A percentile compares a stretch with the other conserved stretches of the same genome.
Conservation (phyloP, 2,113 vertebrate species). For the Myodes glareolus region DNA sequence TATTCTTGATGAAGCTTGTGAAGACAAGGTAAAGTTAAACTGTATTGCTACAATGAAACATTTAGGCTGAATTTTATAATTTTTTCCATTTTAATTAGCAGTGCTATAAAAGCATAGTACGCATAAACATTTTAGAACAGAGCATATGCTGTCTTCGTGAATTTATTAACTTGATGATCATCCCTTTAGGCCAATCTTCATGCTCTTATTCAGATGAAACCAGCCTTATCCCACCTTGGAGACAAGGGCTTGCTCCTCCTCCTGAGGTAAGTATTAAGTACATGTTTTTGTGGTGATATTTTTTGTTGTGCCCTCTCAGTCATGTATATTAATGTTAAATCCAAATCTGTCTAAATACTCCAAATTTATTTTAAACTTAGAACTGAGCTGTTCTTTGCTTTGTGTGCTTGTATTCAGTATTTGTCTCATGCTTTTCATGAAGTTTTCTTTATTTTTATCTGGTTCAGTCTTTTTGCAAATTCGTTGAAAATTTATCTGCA, state of each 20-base stretch:
- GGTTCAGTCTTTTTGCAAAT: conserved; percentile 19
- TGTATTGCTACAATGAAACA: conserved; percentile 7
- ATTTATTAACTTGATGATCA: conserved; percentile 59
- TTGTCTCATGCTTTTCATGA: neutral
- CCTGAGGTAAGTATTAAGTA: conserved; percentile 89
- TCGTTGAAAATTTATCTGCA: conserved; percentile 38
- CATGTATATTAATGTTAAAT: neutral
- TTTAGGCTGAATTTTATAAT: neutral
- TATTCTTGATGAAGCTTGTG: conserved; percentile 98
- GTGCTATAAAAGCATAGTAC: neutral
- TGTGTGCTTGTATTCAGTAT: neutral
- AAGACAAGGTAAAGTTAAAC: conserved; percentile 93
- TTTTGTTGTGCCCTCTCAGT: neutral
- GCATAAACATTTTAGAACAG: conserved; percentile 26
- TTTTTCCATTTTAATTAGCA: conserved; percentile 7
- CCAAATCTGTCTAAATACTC: neutral
- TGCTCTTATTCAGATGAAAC: conserved; percentile 98
- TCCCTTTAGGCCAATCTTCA: conserved; percentile 96
- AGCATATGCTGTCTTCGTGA: neutral
- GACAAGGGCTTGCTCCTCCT: conserved; percentile 98
- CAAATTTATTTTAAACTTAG: conserved; percentile 16
- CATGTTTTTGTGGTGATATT: neutral
- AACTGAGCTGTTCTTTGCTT: neutral
- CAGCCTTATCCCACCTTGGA: conserved; percentile 97
- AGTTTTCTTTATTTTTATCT: neutral